phyloP scores from a whole-genome alignment of 1,140 invertebrate species.

The Ylistrum balloti region DNA sequence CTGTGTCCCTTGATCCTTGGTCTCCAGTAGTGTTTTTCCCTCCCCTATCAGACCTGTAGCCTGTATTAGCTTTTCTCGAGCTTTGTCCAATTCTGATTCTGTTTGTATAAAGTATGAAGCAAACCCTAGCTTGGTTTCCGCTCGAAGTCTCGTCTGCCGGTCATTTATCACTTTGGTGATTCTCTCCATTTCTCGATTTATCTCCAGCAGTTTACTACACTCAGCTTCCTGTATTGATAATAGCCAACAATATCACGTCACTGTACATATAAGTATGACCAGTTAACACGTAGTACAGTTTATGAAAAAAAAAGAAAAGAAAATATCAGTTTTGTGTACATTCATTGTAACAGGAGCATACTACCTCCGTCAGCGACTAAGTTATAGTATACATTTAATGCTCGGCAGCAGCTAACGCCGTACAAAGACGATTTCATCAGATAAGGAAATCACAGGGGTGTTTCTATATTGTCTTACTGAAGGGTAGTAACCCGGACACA shows the following conservation, averaged over 20 bases:
- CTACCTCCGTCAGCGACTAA: too few relatives aligned
- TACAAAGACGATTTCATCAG: too few relatives aligned
- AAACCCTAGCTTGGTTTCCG: neutral
- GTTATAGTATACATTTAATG: too few relatives aligned
- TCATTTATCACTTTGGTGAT: neutral
- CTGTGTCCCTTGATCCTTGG: neutral
- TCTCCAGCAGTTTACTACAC: neutral
- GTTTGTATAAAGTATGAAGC: neutral
- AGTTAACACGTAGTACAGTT: too few relatives aligned
- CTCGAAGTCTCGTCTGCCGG: neutral
- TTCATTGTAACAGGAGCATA: too few relatives aligned
- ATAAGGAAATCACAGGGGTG: too few relatives aligned
- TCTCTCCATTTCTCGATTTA: conserved; percentile 4
- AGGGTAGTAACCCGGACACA: too few relatives aligned
- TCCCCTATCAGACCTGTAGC: neutral
- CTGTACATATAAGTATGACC: too few relatives aligned
- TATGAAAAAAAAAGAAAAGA: too few relatives aligned
- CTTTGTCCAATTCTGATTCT: neutral
- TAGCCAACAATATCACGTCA: neutral
- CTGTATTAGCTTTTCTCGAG: neutral
- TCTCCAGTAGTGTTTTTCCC: neutral
- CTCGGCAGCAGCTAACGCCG: too few relatives aligned
- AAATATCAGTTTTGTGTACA: too few relatives aligned
- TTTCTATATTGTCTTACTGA: too few relatives aligned
- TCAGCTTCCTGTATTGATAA: neutral